phyloP scores from a whole-genome alignment of 2,113 vertebrate genomes.

The Python bivittatus region DNA sequence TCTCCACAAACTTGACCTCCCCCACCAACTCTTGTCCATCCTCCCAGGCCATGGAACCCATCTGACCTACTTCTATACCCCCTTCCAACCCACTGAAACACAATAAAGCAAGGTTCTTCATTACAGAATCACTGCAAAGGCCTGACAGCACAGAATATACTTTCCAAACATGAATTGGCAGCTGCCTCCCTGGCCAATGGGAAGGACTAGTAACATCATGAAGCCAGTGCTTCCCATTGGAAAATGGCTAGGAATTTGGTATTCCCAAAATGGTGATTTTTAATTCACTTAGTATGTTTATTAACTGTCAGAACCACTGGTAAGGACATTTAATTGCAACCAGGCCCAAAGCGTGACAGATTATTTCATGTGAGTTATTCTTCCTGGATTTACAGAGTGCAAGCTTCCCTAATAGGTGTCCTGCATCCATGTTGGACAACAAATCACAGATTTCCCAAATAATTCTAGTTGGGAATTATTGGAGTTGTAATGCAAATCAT shows the following conservation, averaged over 20 bases:
- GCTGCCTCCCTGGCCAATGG: not conserved
- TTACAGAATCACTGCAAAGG: not conserved
- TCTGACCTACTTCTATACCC: not conserved
- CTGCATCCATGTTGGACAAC: not conserved
- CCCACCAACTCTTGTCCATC: not conserved
- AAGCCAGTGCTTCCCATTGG: not conserved
- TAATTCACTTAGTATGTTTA: not conserved
- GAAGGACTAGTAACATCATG: not conserved
- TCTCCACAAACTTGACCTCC: not conserved
- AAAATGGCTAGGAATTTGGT: not conserved
- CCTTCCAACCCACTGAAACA: not conserved
- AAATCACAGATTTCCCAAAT: not conserved
- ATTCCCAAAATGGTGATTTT: not conserved
- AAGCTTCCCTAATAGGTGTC: not conserved
- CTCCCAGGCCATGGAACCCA: not conserved
- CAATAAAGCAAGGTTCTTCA: not conserved
- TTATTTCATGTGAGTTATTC: not conserved
- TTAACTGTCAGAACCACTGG: not conserved
- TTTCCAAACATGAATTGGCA: not conserved
- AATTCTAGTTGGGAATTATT: not conserved
- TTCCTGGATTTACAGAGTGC: not conserved
- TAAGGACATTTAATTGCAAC: not conserved
- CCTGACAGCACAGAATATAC: not conserved
- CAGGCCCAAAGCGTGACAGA: not conserved
- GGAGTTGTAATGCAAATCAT: not conserved